Evolutionary conservation across 1,140 invertebrate genomes (phyloP).

Genomic region (Apocrypta bakeri): DNA sequence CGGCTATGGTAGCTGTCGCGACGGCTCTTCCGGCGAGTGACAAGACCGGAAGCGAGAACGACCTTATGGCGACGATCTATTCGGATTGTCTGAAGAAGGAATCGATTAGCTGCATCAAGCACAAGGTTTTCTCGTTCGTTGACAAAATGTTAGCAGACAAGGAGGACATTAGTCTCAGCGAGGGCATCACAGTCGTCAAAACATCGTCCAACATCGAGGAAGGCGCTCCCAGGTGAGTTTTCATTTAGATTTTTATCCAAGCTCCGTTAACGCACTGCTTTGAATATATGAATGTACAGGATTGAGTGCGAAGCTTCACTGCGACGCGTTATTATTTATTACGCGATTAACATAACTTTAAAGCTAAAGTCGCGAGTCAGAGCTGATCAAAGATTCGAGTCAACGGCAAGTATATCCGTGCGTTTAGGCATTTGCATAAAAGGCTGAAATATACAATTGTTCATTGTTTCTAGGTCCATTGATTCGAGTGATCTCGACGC

Average conservation of each 20-base stretch:
- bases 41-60: conserved; percentile 81
- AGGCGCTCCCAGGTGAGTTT: conserved; percentile 82
- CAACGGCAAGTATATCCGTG: not conserved
- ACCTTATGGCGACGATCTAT: conserved; percentile 84
- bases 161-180: conserved; percentile 84
- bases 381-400: not conserved
- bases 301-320: too few relatives aligned
- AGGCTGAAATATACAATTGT: not conserved
- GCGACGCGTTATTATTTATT: too few relatives aligned
- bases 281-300: too few relatives aligned
- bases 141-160: conserved; percentile 87
- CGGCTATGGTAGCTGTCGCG: conserved; percentile 72
- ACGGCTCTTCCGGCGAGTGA: conserved; percentile 79
- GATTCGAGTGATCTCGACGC: conserved; percentile 80
- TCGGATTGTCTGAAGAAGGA: conserved; percentile 86
- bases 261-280: too few relatives aligned
- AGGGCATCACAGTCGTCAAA: conserved; percentile 88
- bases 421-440: conserved; percentile 12
- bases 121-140: conserved; percentile 88
- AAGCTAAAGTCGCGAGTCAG: not conserved
- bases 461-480: conserved; percentile 64
- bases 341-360: not conserved
- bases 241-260: too few relatives aligned
- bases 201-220: conserved; percentile 76
- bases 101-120: conserved; percentile 86